Percentiles rank a stretch among this genome's conserved stretches.
Evolutionary conservation across 64 coral and sea anemone species (phyloP).

Genomic region (Dendrophyllia cribrosa): DNA sequence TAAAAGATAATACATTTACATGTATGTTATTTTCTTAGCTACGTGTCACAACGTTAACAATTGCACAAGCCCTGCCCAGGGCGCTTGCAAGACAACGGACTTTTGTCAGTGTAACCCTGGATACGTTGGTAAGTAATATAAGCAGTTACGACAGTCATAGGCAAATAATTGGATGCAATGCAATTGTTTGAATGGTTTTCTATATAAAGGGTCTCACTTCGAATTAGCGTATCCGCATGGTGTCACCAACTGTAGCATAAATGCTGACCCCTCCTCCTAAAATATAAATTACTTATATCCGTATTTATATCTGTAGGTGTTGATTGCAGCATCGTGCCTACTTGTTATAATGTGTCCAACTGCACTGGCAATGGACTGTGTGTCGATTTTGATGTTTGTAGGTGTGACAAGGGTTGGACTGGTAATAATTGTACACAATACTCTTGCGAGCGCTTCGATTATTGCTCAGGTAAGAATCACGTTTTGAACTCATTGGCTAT

Average conservation of each 20-base stretch:
- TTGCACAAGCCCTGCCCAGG: constrained; percentile 67
- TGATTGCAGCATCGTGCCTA: constrained; percentile 27
- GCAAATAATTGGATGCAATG: neutral
- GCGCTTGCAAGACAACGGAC: constrained; percentile 69
- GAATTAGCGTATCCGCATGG: no score
- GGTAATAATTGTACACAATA: constrained; percentile 69
- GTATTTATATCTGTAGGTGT: neutral
- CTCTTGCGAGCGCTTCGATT: constrained; percentile 60
- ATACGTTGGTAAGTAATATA: constrained; percentile 56
- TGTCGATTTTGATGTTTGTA: constrained; percentile 58
- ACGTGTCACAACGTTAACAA: constrained; percentile 66
- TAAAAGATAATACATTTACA: no score
- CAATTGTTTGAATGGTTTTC: no score
- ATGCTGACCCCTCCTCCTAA: no score
- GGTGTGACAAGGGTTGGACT: constrained; percentile 73
- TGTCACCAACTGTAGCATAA: no score
- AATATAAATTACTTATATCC: neutral
- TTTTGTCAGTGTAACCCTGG: constrained; percentile 69
- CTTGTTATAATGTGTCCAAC: constrained; percentile 40
- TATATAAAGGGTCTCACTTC: no score
- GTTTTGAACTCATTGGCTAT: no score
- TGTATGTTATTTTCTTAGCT: constrained; percentile 14
- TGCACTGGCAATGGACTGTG: constrained; percentile 55
- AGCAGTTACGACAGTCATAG: neutral
- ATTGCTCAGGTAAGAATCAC: constrained; percentile 51